Evolutionary conservation across 2,113 vertebrate species (phyloP).

Genomic region (Sciurus niger): DNA sequence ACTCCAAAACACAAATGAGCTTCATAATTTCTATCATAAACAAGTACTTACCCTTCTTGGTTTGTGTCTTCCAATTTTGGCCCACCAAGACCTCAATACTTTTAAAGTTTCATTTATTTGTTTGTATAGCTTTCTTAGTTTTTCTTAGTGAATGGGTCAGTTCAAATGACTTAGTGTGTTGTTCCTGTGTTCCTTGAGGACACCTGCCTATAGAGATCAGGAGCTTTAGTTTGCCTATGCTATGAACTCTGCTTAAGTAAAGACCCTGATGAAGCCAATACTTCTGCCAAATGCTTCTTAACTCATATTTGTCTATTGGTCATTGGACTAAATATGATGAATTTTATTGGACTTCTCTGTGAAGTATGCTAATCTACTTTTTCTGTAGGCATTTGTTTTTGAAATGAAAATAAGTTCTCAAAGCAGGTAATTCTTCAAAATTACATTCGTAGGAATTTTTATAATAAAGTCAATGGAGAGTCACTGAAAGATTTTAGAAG

Average conservation of each 20-base stretch:
- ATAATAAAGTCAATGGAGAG: background rate
- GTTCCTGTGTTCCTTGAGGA: background rate
- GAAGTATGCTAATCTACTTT: background rate
- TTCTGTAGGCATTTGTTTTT: background rate
- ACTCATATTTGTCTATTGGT: conserved; percentile 6
- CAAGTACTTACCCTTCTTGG: background rate
- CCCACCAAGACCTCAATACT: background rate
- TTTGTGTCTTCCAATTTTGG: background rate
- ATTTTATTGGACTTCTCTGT: background rate
- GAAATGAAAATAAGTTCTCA: conserved; percentile 1
- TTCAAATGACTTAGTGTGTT: background rate
- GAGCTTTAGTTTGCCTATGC: background rate
- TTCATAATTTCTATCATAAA: background rate
- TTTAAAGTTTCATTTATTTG: background rate
- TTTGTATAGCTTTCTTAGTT: background rate
- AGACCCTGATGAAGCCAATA: background rate
- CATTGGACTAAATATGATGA: background rate
- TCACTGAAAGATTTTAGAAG: background rate
- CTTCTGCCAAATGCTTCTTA: background rate
- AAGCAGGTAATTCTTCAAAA: background rate
- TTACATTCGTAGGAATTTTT: background rate
- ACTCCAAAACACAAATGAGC: background rate
- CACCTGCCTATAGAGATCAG: background rate
- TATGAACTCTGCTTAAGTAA: background rate
- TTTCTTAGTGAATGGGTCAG: background rate